Percentiles rank a stretch among this genome's conserved stretches.
These are phyloP conservation scores for Otus scops DNA, from an alignment of 2,797 vertebrate genomes.

Conservation along the genomic window DNA sequence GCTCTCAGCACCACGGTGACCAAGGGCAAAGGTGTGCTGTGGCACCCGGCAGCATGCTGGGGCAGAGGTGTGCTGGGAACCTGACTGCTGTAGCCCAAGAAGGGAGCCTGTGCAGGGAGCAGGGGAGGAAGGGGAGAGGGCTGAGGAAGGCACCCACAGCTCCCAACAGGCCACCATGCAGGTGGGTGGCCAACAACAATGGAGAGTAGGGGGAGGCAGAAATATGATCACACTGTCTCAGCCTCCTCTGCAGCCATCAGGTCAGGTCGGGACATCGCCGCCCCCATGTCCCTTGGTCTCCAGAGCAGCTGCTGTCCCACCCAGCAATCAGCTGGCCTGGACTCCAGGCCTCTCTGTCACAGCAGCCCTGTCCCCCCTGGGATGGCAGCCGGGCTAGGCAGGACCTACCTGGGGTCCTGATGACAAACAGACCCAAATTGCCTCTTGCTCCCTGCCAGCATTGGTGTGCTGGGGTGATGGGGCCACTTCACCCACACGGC, in stretches of 20 bases:
- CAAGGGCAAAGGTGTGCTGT: not conserved
- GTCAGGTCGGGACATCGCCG: not conserved
- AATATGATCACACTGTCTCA: not conserved
- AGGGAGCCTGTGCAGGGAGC: not conserved
- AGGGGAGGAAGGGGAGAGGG: not conserved
- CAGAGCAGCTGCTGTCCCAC: not conserved
- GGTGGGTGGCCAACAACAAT: not conserved
- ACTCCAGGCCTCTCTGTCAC: not conserved
- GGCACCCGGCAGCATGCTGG: not conserved
- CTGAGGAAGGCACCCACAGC: not conserved
- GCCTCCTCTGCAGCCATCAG: rapidly evolving
- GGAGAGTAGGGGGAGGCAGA: not conserved
- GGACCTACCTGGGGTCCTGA: slow-evolving; percentile 92
- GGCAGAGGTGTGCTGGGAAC: not conserved
- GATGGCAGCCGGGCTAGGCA: not conserved
- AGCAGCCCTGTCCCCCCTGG: not conserved
- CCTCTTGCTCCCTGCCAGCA: slow-evolving; percentile 79
- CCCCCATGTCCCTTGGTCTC: not conserved
- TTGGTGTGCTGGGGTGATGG: slow-evolving; percentile 83
- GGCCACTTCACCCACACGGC: slow-evolving; percentile 98
- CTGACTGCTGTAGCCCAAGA: not conserved
- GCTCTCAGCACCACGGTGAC: not conserved
- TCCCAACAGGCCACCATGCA: not conserved
- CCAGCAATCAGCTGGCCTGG: not conserved
- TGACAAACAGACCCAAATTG: slow-evolving; percentile 93